Evolutionary conservation across 2,113 vertebrate species (phyloP).

Genomic region (Petroica traversi): DNA sequence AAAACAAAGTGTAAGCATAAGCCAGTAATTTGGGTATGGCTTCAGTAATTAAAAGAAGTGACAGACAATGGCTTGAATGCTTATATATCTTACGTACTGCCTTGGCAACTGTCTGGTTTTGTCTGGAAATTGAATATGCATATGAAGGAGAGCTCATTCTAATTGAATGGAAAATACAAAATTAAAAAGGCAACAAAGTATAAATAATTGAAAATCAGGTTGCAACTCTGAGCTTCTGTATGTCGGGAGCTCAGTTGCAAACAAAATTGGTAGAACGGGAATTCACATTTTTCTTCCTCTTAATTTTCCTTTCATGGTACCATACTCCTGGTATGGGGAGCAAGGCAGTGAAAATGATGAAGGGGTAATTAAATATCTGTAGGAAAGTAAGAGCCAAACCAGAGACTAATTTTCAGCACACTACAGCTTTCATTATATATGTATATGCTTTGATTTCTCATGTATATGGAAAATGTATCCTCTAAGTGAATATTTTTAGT

Average conservation of each 20-base stretch:
- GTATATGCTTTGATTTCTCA: conserved; percentile 9
- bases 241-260: conserved; percentile 10
- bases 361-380: conserved; percentile 24
- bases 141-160: background rate
- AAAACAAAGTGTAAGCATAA: background rate
- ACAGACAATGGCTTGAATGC: background rate
- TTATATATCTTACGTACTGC: background rate
- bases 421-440: background rate
- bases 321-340: background rate
- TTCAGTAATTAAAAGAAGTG: background rate
- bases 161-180: conserved; percentile 33
- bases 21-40: background rate
- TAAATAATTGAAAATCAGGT: conserved; percentile 55
- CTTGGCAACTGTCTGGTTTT: background rate
- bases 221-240: background rate
- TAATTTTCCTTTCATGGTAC: conserved; percentile 33
- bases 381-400: conserved; percentile 21
- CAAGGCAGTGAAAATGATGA: background rate
- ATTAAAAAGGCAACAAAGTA: conserved; percentile 38
- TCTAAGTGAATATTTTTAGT: background rate
- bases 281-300: background rate
- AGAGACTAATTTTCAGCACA: conserved; percentile 6
- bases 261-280: background rate
- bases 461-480: background rate
- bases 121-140: background rate